Evolutionary conservation across 2,113 vertebrate species (phyloP), one percentile per base, ranked within the genome.

Genomic region (Siniperca chuatsi): DNA sequence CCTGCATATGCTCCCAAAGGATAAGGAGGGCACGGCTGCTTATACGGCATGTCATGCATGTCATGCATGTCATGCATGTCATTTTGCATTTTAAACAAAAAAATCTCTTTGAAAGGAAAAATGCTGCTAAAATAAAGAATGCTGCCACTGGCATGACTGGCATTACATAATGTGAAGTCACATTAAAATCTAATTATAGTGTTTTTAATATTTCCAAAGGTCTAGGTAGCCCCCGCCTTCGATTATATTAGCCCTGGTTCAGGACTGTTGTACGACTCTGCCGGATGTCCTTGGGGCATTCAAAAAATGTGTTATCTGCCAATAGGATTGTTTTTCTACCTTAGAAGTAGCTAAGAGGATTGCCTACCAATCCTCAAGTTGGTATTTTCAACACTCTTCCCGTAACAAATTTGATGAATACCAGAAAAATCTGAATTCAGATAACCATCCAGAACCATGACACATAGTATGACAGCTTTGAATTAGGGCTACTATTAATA

Each of bases 201-300:
- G 20, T 13, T 75, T 66, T 54, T 42, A 52, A 67, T 65, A 67
- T 78, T 67, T 33, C 35, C 20, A 57, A 78, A 57, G 62, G 29
- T 55, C 13, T 25, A 2, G 7, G 21, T 57, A 2, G 20, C 20
- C 6, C 12, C 7, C 10, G 29, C 10, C 60, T 75, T 33, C 1
- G 23, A 46, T n/a, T 25, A 25, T 25, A 44, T 66, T n/a, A 67
- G 5, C 21, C 20, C 6, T 7, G 2, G 12, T 44, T 13, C 62
- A 64, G 18, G 4, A 23, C 35, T 65, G 20, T 42, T 4, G 6
- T n/a, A n/a, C 2, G 10, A 44, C 40, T 23, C 11, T 67, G 40
- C 21, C 15, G 21, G 40, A 42, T 23, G 64, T 10, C 5, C 33
- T 37, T 9, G 6, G 13, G 15, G 29, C 1, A 3, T 35, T 62